Percentiles rank a stretch among this genome's conserved stretches.
phyloP scores from a whole-genome alignment of 2,113 vertebrate genomes.

The Capreolus pygargus region DNA sequence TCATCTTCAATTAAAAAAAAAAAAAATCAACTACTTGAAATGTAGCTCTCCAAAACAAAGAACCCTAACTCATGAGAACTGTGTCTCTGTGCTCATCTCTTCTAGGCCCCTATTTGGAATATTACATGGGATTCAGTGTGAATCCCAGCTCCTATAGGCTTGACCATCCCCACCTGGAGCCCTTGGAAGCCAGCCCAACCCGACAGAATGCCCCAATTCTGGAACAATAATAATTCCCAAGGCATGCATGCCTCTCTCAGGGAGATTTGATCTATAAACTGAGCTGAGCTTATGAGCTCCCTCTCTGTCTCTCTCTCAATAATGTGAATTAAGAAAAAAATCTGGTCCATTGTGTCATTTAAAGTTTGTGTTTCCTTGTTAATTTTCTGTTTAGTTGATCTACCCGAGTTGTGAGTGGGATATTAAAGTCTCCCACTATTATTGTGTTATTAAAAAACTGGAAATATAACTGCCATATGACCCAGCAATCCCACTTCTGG shows the following conservation, averaged over 20 bases:
- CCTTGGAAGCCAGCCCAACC: background rate
- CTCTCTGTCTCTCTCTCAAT: background rate
- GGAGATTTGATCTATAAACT: background rate
- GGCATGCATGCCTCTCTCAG: background rate
- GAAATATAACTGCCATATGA: too few species aligned
- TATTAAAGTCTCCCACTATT: too few species aligned
- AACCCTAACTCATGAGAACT: background rate
- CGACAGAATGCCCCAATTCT: background rate
- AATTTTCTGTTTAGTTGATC: too few species aligned
- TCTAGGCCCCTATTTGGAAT: background rate
- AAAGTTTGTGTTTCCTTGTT: too few species aligned
- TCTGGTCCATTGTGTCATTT: too few species aligned
- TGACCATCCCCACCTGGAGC: background rate
- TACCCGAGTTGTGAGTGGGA: too few species aligned
- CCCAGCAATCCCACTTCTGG: too few species aligned
- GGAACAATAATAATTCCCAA: background rate
- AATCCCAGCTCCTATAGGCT: background rate
- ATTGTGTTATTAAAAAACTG: too few species aligned
- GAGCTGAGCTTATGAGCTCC: background rate
- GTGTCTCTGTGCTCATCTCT: background rate
- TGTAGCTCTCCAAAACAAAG: background rate
- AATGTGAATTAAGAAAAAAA: constrained; percentile 10
- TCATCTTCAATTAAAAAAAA: background rate
- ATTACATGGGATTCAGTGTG: background rate
- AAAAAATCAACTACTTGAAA: background rate